A percentile compares a stretch with the other conserved stretches of the same genome.
Evolutionary conservation across 2,888 invertebrate species (phyloP).

Genomic region (Iphiclides podalirius): DNA sequence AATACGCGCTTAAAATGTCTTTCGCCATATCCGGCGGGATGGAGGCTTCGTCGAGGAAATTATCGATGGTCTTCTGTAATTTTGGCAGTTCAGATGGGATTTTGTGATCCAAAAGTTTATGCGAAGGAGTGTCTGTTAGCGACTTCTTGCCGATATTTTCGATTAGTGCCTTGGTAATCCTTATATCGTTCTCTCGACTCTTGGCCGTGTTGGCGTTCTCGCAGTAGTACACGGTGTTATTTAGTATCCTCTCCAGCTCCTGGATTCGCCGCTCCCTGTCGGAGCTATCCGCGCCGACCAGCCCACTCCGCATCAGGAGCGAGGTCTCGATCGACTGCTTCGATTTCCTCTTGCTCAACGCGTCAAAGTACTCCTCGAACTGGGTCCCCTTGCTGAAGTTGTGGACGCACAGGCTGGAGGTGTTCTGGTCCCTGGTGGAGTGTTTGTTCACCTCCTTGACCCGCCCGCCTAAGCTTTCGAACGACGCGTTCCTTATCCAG

Average conservation of each 20-base stretch:
- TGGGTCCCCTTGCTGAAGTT: conserved; percentile 50
- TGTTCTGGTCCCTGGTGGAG: conserved; percentile 51
- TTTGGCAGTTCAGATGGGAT: conserved; percentile 50
- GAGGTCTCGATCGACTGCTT: conserved; percentile 19
- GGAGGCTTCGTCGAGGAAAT: conserved; percentile 52
- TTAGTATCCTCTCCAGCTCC: conserved; percentile 57
- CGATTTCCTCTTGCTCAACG: conserved; percentile 26
- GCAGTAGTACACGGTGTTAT: conserved; percentile 61
- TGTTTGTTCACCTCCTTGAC: conserved; percentile 39
- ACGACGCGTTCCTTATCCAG: conserved; percentile 54
- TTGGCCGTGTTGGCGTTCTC: conserved; percentile 40
- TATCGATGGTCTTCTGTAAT: conserved; percentile 57
- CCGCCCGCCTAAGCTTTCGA: conserved; percentile 38
- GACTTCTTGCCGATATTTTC: conserved; percentile 46
- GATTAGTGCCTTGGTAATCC: conserved; percentile 54
- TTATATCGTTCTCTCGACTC: conserved; percentile 53
- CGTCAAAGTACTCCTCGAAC: conserved; percentile 39
- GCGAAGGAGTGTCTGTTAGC: conserved; percentile 21
- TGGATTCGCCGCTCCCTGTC: conserved; percentile 58
- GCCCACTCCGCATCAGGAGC: conserved; percentile 22
- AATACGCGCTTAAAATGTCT: conserved; percentile 52
- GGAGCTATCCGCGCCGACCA: conserved; percentile 40
- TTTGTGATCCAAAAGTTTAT: conserved; percentile 35
- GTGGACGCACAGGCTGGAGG: conserved; percentile 43
- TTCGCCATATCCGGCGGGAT: conserved; percentile 53